Evolutionary conservation across 64 coral and sea anemone species (phyloP), one percentile per base, ranked within the genome.

Genomic region (Montipora foliosa): DNA sequence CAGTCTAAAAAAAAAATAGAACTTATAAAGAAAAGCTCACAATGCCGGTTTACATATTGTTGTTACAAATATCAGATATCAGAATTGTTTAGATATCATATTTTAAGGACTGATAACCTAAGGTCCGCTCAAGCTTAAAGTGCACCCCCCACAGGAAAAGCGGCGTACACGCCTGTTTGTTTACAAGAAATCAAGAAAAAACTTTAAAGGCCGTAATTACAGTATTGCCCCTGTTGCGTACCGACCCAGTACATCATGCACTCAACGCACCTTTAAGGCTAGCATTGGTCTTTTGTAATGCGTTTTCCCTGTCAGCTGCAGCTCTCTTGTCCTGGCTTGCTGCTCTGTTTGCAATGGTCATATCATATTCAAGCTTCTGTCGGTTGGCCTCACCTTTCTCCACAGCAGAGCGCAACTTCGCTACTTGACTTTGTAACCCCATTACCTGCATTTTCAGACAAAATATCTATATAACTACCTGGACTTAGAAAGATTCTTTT

Each of bases 311-410:
- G 46, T 99, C 97, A 15, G 86, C 74, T 46, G 94, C 92, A 11
- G 47, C 62, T 57, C 97, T 91, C 25, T 95, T 96, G 47, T 96
- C 95, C 74, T 99, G 97, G 78, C 88, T 96, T 13, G 97, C 89
- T 57, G 94, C 92, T 81, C 94, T 96, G 77, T 94, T 81, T 16
- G 95, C 92, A 74, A 99, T 80, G 14, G 97, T 90, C 44, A 99
- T 22, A 53, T 99, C 97, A 82, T 99, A 99, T 82, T 99, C 97
- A 8, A 99, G 79, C 89, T 99, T 99, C 44, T 99, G 97, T 74
- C 93, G 94, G 45, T 85, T 94, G 7, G 93, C 92, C 73, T 99
- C 97, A 3, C 97, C 97, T 83, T 95, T 96, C 72, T 99, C 97
- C 58, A 96, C 79, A 81, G 85, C 53, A 10, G 97, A 95, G 49